Base-by-base conservation (phyloP, 1,140 invertebrate genomes). In the Drosophila ironensis region DNA sequence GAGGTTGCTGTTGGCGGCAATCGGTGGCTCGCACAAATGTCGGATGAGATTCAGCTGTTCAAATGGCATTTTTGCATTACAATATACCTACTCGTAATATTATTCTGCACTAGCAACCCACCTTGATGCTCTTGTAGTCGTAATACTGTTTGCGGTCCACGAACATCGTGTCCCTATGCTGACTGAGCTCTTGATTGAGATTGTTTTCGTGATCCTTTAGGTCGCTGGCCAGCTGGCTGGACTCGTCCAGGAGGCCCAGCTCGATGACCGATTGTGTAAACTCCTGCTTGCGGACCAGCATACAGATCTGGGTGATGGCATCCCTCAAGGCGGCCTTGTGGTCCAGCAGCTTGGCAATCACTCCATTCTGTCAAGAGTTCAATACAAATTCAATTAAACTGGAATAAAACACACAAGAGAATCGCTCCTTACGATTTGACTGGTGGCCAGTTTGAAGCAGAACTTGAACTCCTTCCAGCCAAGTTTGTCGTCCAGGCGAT, bases 381-480 rank as follows among this genome's bases (percentile, higher is more conserved):
- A n/a, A n/a, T n/a, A n/a, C n/a, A n/a, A n/a, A n/a, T n/a, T n/a
- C n/a, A n/a, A n/a, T n/a, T n/a, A n/a, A n/a, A n/a, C n/a, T n/a
- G n/a, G n/a, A n/a, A 91, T 3, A 16, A 1, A 17, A 37, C n/a
- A n/a, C n/a, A n/a, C n/a, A n/a, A n/a, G n/a, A n/a, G n/a, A n/a
- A n/a, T n/a, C n/a, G n/a, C n/a, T n/a, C 8, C 92, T 90, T 89
- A 94, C 93, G 59, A 94, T 92, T 92, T 94, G 93, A 41, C 93
- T 94, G 28, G 93, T 94, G 9, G 92, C 93, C 40, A 94, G 89
- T 91, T 94, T 94, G 66, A 94, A 93, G 57, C 93, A 93, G 84
- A 94, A 94, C 74, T 94, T 94, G 89, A 94, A 94, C 80, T 94
- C 93, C 53, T 92, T 92, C 92, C 93, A 93, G 60, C 93, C 93